Evolutionary conservation across 2,113 vertebrate genomes (phyloP), one percentile per base, ranked within the genome.

Genomic region (Tychaedon coryphoeus): DNA sequence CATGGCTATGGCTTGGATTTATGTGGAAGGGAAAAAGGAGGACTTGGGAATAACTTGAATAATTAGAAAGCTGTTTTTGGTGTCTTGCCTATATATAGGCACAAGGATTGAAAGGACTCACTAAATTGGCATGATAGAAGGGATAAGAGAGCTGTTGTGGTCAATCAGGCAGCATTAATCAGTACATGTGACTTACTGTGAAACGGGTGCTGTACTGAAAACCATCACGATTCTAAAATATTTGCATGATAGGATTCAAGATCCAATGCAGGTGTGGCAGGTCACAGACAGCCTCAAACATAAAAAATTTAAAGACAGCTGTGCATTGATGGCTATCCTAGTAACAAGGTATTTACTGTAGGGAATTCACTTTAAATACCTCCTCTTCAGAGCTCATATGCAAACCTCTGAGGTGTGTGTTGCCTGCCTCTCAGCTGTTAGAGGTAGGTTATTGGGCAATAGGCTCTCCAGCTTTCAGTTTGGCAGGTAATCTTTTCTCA

Each of bases 401-500:
- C 51, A 97, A 92, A 71, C 40, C 14, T 72, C 34, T 43, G 31
- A 80, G n/a, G 14, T 65, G 67, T 92, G 64, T 43, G 20, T 36
- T 34, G 11, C 43, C 82, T 16, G 1, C 47, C 10, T 93, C 86
- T 61, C 28, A 67, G 47, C 34, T 66, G 28, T 57, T 57, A 56
- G 53, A 92, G 7, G 9, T 15, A 22, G 25, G 50, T 51, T 47
- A 34, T 76, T 89, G 66, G 57, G 79, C 71, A 90, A 77, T 28
- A 47, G 23, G 25, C 36, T 96, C 76, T 82, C 22, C 74, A 57
- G 42, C 65, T 85, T 86, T 90, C 24, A 73, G 23, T 76, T 94
- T 96, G 93, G 67, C 92, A 95, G 53, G 79, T 87, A 93, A 91
- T 88, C 82, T 72, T 93, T 94, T 94, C 88, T 95, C 85, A 64